Evolutionary conservation across 2,113 vertebrate genomes (phyloP).

Genomic region (Polypterus senegalus): DNA sequence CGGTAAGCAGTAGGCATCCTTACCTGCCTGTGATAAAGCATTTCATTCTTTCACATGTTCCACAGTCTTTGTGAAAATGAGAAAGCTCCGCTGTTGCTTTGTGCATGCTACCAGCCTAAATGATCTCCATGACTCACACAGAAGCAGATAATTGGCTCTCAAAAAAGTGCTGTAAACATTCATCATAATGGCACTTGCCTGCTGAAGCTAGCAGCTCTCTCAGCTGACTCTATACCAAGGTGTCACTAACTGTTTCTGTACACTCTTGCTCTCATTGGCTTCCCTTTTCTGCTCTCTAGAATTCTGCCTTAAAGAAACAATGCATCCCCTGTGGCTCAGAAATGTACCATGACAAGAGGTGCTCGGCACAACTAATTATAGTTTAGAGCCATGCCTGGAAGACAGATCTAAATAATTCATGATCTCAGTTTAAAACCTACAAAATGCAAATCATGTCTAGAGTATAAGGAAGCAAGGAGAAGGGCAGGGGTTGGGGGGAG

Average conservation of each 20-base stretch:
- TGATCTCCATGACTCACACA: slow-evolving; percentile 39
- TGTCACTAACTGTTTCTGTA: slow-evolving; percentile 25
- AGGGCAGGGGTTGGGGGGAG: too few species aligned
- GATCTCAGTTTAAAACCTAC: slow-evolving; percentile 25
- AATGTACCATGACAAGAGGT: slow-evolving; percentile 23
- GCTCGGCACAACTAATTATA: slow-evolving; percentile 37
- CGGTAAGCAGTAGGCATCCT: slow-evolving; percentile 13
- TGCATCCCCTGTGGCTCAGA: slow-evolving; percentile 7
- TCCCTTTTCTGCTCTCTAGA: slow-evolving; percentile 20
- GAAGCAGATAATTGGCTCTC: slow-evolving; percentile 41
- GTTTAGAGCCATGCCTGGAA: slow-evolving; percentile 25
- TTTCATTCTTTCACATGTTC: slow-evolving; percentile 20
- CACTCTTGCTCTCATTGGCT: slow-evolving; percentile 25
- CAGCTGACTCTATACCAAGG: slow-evolving; percentile 22
- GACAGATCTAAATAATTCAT: slow-evolving; percentile 42
- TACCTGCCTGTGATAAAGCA: slow-evolving; percentile 26
- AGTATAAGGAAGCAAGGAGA: background rate
- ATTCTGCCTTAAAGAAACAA: slow-evolving; percentile 31
- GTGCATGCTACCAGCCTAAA: slow-evolving; percentile 31
- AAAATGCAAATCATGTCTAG: slow-evolving; percentile 24
- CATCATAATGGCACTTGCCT: slow-evolving; percentile 28
- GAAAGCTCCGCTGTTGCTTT: slow-evolving; percentile 23
- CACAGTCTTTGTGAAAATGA: slow-evolving; percentile 24
- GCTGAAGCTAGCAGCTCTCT: slow-evolving; percentile 22
- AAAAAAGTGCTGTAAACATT: slow-evolving; percentile 43